Percentiles rank a stretch among this genome's conserved stretches.
Evolutionary conservation across 2,888 invertebrate species (phyloP).

Genomic region (Lasioglossum vierecki): DNA sequence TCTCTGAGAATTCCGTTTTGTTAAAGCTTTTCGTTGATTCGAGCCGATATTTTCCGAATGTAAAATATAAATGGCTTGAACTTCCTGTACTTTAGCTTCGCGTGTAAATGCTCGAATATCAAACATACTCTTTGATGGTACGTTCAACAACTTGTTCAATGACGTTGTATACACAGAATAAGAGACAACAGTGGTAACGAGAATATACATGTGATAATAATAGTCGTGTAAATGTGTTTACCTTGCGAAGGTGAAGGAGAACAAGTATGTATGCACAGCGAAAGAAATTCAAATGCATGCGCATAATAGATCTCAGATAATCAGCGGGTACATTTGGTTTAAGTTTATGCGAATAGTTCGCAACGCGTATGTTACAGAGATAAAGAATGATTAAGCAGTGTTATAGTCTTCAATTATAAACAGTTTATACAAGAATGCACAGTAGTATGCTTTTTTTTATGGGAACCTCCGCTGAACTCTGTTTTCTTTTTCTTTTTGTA

Average conservation of each 20-base stretch:
- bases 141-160: too few relatives aligned
- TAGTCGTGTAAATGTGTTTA: conserved; percentile 34
- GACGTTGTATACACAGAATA: background rate
- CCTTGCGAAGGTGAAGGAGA: conserved; percentile 23
- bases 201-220: conserved; percentile 38
- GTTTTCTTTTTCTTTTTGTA: background rate
- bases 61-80: too few relatives aligned
- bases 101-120: background rate
- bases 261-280: background rate
- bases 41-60: too few relatives aligned
- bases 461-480: background rate
- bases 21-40: background rate
- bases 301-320: conserved; percentile 68
- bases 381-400: background rate
- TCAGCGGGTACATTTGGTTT: conserved; percentile 23
- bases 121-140: background rate
- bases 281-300: conserved; percentile 63
- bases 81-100: background rate
- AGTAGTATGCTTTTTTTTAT: too few relatives aligned
- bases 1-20: background rate
- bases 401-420: conserved; percentile 11
- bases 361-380: conserved; percentile 2
- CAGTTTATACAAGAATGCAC: background rate
- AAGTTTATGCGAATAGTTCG: conserved; percentile 6
- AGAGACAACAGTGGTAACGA: conserved; percentile 26